A percentile compares a stretch with the other conserved stretches of the same genome.
Evolutionary conservation across 2,113 vertebrate species (phyloP).

Genomic region (Anser cygnoides): DNA sequence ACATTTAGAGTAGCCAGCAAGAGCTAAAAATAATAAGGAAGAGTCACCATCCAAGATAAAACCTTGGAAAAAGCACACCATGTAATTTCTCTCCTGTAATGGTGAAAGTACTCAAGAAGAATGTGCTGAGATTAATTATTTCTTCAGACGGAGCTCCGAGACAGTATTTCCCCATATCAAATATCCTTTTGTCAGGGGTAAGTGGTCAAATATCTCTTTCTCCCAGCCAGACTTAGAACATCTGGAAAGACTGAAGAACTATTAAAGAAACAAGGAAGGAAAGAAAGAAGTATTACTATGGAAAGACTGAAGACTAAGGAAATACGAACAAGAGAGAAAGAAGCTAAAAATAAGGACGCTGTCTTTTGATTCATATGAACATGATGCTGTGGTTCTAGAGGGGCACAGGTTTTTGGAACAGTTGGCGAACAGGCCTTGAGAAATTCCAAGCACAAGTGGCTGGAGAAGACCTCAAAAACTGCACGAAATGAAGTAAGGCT

Average conservation of each 20-base stretch:
- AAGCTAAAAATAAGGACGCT: neutral
- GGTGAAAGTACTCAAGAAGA: neutral
- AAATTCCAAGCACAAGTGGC: neutral
- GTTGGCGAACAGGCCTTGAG: neutral
- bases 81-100: neutral
- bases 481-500: neutral
- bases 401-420: neutral
- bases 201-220: neutral
- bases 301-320: neutral
- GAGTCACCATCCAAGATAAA: neutral
- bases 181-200: neutral
- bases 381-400: neutral
- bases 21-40: slow-evolving; percentile 26
- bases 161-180: neutral
- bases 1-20: neutral
- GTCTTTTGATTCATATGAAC: neutral
- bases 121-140: neutral
- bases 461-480: neutral
- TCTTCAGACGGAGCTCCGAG: neutral
- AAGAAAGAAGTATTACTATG: neutral
- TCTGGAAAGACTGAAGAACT: neutral
- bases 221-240: neutral
- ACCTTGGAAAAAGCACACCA: neutral
- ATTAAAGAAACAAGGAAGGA: neutral
- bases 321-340: neutral